A percentile compares a stretch with the other conserved stretches of the same genome.
phyloP scores from a whole-genome alignment of 2,113 vertebrate species.

The Ailurus styani region DNA sequence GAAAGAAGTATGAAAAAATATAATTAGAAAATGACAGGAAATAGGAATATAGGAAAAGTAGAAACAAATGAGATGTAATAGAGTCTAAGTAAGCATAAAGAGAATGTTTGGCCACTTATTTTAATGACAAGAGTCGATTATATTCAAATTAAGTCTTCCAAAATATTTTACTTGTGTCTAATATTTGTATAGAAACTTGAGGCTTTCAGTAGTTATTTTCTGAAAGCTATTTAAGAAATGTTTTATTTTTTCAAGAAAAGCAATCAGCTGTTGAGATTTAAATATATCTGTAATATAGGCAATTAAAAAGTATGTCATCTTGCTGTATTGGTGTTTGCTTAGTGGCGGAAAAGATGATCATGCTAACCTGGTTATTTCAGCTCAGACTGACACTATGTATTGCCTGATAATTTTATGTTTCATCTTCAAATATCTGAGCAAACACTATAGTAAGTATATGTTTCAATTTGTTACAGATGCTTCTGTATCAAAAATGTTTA shows the following conservation, averaged over 20 bases:
- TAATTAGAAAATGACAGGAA: neutral
- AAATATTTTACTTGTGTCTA: neutral
- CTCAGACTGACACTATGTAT: neutral
- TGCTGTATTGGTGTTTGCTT: neutral
- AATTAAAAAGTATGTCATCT: neutral
- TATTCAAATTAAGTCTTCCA: neutral
- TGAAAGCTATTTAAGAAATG: neutral
- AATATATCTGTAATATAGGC: neutral
- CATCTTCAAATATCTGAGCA: neutral
- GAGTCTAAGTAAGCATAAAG: neutral
- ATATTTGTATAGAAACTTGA: neutral
- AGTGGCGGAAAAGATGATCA: neutral
- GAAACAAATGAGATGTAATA: neutral
- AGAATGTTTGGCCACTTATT: neutral
- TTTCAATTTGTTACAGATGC: neutral
- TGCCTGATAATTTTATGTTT: neutral
- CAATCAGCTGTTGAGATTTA: neutral
- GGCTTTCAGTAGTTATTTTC: neutral
- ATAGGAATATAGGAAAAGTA: neutral
- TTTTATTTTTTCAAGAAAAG: neutral
- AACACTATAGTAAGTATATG: neutral
- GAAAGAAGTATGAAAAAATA: neutral
- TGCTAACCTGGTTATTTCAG: neutral
- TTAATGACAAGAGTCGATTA: neutral
- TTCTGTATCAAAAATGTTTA: neutral